Percentiles rank a stretch among this genome's conserved stretches.
phyloP scores from a whole-genome alignment of 2,888 invertebrate genomes.

The Ochlodes sylvanus region DNA sequence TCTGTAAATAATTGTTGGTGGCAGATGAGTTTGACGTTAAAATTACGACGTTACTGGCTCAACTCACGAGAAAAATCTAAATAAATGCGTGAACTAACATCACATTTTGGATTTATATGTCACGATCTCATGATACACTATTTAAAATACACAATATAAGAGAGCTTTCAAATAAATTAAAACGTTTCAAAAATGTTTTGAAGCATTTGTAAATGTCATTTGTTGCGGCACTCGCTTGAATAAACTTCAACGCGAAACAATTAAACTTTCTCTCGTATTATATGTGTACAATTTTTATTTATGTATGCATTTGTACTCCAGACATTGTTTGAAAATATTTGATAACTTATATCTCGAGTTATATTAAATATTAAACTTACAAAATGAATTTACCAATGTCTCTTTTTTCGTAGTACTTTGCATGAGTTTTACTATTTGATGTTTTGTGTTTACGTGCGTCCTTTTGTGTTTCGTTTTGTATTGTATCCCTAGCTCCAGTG shows the following conservation, averaged over 20 bases:
- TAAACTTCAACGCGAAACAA: constrained; percentile 5
- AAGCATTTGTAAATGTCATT: constrained; percentile 3
- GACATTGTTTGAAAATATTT: no score
- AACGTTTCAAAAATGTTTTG: constrained; percentile 15
- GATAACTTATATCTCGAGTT: no score
- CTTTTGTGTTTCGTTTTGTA: no score
- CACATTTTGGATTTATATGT: neutral
- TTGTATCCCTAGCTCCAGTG: no score
- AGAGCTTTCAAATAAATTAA: constrained; percentile 33
- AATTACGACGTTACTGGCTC: neutral
- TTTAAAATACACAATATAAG: neutral
- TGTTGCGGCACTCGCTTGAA: neutral
- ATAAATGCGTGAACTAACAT: neutral
- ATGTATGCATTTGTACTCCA: no score
- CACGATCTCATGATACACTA: neutral
- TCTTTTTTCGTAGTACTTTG: no score
- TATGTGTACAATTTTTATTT: neutral
- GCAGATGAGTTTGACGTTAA: no score
- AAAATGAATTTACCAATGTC: no score
- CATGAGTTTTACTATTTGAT: no score
- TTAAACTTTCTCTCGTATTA: neutral
- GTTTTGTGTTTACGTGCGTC: no score
- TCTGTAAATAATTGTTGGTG: no score
- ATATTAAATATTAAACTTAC: no score
- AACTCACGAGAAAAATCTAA: neutral